Percentiles rank a stretch among this genome's conserved stretches.
Conservation (phyloP, 2,888 invertebrate species). For the Holacanthella duospinosa region DNA sequence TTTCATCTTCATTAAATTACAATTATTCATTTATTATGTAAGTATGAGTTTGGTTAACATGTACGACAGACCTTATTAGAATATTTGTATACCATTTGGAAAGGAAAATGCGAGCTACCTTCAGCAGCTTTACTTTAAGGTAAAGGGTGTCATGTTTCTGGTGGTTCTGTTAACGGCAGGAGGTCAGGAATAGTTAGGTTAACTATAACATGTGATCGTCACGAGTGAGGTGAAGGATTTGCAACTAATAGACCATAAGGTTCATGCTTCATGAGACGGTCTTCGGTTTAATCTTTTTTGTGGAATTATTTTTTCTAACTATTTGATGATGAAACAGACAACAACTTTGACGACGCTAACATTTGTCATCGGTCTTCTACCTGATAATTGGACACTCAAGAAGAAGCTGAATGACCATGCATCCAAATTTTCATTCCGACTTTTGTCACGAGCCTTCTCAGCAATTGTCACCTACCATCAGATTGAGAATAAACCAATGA, state of each 20-base stretch:
- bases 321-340: conserved; percentile 41
- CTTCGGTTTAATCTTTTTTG: background rate
- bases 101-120: too few relatives aligned
- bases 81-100: too few relatives aligned
- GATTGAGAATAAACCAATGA: conserved; percentile 64
- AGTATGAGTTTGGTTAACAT: too few relatives aligned
- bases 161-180: too few relatives aligned
- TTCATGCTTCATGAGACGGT: too few relatives aligned
- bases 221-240: background rate
- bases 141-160: too few relatives aligned
- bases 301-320: background rate
- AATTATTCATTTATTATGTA: too few relatives aligned
- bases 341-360: conserved; percentile 53
- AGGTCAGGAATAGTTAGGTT: background rate
- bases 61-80: too few relatives aligned
- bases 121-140: too few relatives aligned
- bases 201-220: background rate
- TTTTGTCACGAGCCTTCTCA: conserved; percentile 83
- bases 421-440: conserved; percentile 81
- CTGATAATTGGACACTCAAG: conserved; percentile 57
- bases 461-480: conserved; percentile 77
- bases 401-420: conserved; percentile 66
- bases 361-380: conserved; percentile 56
- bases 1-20: too few relatives aligned
- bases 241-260: background rate